phyloP scores from a whole-genome alignment of 2,113 vertebrate genomes.

The Pseudopipra pipra region DNA sequence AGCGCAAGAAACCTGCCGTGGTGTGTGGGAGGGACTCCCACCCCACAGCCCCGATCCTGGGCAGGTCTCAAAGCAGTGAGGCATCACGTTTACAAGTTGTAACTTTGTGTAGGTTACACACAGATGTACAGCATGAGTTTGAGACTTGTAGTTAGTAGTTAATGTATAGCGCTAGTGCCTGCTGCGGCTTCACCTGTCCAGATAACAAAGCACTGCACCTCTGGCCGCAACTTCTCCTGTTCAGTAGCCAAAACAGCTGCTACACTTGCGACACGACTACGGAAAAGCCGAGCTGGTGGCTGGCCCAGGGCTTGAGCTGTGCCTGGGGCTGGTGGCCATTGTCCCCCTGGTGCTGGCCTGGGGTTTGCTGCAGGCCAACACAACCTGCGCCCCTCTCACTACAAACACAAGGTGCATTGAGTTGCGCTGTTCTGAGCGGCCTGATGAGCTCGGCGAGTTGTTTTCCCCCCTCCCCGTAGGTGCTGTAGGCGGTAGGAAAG shows the following conservation, averaged over 20 bases:
- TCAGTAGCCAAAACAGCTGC: background rate
- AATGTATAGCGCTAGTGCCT: constrained; percentile 10
- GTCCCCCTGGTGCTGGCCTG: background rate
- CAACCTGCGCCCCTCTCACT: background rate
- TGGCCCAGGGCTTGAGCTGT: background rate
- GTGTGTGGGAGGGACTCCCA: background rate
- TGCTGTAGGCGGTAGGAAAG: constrained; percentile 7
- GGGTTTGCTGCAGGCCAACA: background rate
- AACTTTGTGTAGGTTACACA: background rate
- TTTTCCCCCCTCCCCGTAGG: background rate
- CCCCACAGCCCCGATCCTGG: background rate
- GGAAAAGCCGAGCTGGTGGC: background rate
- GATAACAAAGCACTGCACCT: background rate
- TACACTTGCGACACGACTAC: background rate
- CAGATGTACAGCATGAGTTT: background rate
- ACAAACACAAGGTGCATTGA: background rate
- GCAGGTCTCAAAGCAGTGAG: background rate
- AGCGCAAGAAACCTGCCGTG: accelerated
- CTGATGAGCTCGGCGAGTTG: background rate
- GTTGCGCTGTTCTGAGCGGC: background rate
- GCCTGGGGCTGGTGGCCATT: background rate
- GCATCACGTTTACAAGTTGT: background rate
- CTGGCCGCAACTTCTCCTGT: background rate
- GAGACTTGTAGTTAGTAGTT: background rate
- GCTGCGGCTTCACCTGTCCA: background rate